A percentile compares a stretch with the other conserved stretches of the same genome.
phyloP scores from a whole-genome alignment of 2,888 invertebrate species.

The Prosapia bicincta region DNA sequence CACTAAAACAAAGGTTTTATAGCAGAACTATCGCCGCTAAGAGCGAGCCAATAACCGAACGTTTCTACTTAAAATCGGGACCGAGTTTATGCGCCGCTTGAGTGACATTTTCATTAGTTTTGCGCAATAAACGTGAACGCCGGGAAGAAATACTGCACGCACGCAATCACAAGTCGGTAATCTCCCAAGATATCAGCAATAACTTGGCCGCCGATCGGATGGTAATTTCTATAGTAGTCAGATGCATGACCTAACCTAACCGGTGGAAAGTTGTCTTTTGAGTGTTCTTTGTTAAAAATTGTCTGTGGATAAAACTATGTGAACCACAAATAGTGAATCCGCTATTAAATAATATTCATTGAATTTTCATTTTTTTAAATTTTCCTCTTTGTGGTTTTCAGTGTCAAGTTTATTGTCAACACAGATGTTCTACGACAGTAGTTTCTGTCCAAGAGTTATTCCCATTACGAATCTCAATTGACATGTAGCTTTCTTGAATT shows the following conservation, averaged over 20 bases:
- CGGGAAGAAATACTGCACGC: neutral
- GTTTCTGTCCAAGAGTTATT: no score
- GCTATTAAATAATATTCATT: no score
- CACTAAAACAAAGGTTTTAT: neutral
- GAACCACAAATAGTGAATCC: no score
- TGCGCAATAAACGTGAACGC: neutral
- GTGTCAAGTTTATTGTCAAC: no score
- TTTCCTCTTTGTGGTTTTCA: no score
- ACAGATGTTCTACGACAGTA: no score
- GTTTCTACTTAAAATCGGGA: neutral
- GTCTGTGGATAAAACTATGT: no score
- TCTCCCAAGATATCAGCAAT: neutral
- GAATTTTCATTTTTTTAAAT: no score
- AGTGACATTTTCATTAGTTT: conserved; percentile 2
- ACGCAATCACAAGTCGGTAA: neutral
- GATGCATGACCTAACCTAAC: neutral
- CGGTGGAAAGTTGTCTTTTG: no score
- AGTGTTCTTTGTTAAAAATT: no score
- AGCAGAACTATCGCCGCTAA: neutral
- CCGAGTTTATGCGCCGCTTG: neutral
- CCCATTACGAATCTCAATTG: no score
- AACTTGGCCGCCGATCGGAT: neutral
- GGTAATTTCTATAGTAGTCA: neutral
- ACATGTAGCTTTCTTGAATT: no score
- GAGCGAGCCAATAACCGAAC: neutral